Evolutionary conservation across 1,140 invertebrate genomes (phyloP), one percentile per base, ranked within the genome.

Genomic region (Aphelinus certus): DNA sequence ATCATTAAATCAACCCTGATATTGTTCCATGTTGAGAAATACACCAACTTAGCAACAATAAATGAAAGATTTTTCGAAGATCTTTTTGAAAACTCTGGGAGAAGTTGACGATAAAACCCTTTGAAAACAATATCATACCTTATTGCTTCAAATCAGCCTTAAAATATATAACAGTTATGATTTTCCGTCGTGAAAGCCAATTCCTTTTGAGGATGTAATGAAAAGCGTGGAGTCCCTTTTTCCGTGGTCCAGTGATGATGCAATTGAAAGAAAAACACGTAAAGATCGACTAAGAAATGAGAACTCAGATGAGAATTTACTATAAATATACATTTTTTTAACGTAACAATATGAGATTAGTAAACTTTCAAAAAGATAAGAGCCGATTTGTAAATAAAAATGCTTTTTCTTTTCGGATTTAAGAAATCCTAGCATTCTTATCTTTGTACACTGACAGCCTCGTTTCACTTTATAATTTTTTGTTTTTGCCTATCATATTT

Each of bases 371-470:
- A 72, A 71, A 62, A 64, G 70, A 65, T 51, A 71, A 63, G 62
- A 74, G 75, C 77, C 71, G 80, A 79, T 82, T 82, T 71, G 79
- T 82, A 83, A 73, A 83, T 83, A 83, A 68, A 57, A 71, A 48
- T 68, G 82, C 80, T 82, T 81, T 68, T 77, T 42, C 76, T 77
- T 62, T 72, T 75, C 76, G 64, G 45, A 68, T 71, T 74, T 71
- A 75, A 78, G 71, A 79, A 67, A 81, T 76, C 70, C 55, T 79
- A 79, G 74, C 7, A 67, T 69, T 75, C 68, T 72, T 72, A 76
- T 77, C 70, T 77, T 63, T 75, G 57, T 48, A 75, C 64, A 71
- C 7, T 53, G 26, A 71, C 71, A 68, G 48, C 48, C 65, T 46
- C 56, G 53, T 65, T 73, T 77, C 69, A 42, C 75, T 77, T 74